Conservation (phyloP, 2,888 invertebrate genomes). For the Acleris sparsana region DNA sequence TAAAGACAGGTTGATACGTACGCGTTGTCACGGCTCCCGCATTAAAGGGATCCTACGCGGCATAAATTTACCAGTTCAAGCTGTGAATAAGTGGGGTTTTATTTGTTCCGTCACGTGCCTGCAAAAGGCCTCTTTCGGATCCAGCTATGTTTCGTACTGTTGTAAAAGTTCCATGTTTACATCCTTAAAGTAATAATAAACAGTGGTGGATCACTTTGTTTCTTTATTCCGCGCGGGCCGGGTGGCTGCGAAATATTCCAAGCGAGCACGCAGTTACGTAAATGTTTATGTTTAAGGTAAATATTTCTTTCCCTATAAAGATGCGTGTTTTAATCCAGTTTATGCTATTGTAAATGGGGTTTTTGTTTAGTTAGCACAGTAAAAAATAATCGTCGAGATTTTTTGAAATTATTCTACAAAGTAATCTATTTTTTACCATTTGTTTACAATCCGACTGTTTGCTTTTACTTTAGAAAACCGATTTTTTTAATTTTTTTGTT, state of each 20-base stretch:
- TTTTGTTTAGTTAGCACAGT: background rate
- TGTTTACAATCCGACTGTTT: too few species aligned
- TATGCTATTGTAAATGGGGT: background rate
- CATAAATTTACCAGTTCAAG: constrained; percentile 77
- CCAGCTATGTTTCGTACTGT: constrained; percentile 57
- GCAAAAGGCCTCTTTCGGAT: constrained; percentile 55
- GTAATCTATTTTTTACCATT: too few species aligned
- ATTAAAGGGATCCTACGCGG: constrained; percentile 78
- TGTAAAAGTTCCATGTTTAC: constrained; percentile 56
- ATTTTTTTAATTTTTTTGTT: too few species aligned
- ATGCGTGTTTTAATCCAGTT: background rate
- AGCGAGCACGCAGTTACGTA: constrained; percentile 24
- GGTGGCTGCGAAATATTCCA: constrained; percentile 16
- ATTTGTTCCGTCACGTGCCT: constrained; percentile 77
- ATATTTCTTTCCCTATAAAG: constrained; percentile 8
- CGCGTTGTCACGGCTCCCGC: constrained; percentile 75
- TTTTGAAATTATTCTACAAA: too few species aligned
- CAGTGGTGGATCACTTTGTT: constrained; percentile 27
- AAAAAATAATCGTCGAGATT: too few species aligned
- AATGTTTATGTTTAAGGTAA: constrained; percentile 19
- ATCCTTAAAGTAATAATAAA: constrained; percentile 40
- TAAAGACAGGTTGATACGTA: constrained; percentile 63
- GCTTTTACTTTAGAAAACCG: too few species aligned
- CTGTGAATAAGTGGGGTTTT: constrained; percentile 79
- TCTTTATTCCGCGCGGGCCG: constrained; percentile 12